phyloP scores from a whole-genome alignment of 2,888 invertebrate genomes.

The Dasypolia templi region DNA sequence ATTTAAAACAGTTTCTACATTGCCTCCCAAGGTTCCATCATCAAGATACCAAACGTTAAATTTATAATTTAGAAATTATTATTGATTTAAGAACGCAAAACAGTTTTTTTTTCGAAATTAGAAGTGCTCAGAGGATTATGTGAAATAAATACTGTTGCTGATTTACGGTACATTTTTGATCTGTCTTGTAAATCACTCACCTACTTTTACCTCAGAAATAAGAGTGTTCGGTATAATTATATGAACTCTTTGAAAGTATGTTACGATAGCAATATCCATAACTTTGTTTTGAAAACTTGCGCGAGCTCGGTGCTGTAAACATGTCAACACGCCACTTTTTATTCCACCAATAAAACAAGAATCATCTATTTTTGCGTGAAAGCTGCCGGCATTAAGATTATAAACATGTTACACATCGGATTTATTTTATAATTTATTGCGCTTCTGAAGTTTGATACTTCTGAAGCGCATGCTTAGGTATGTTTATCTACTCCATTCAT shows the following conservation, averaged over 20 bases:
- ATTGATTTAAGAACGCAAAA: slow-evolving; percentile 3
- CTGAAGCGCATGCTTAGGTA: slow-evolving; percentile 21
- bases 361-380: slow-evolving; percentile 67
- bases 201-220: slow-evolving; percentile 37
- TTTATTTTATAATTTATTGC: slow-evolving; percentile 62
- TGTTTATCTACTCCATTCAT: slow-evolving; percentile 41
- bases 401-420: slow-evolving; percentile 63
- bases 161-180: not conserved
- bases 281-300: slow-evolving; percentile 71
- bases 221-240: slow-evolving; percentile 62
- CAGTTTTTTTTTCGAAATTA: slow-evolving; percentile 1
- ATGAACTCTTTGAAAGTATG: slow-evolving; percentile 69
- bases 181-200: slow-evolving; percentile 35
- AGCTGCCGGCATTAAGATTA: slow-evolving; percentile 67
- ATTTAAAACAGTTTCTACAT: too few species aligned
- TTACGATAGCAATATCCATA: slow-evolving; percentile 69
- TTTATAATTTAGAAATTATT: too few species aligned
- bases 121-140: slow-evolving; percentile 12
- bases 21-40: too few species aligned
- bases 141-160: slow-evolving; percentile 36
- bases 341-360: slow-evolving; percentile 68
- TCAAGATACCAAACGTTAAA: too few species aligned
- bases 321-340: slow-evolving; percentile 73
- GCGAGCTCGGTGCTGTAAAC: slow-evolving; percentile 69
- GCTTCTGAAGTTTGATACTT: slow-evolving; percentile 27